These are phyloP conservation scores for Hormaphis cornu DNA, from an alignment of 1,140 invertebrate species.

Conservation along the genomic window DNA sequence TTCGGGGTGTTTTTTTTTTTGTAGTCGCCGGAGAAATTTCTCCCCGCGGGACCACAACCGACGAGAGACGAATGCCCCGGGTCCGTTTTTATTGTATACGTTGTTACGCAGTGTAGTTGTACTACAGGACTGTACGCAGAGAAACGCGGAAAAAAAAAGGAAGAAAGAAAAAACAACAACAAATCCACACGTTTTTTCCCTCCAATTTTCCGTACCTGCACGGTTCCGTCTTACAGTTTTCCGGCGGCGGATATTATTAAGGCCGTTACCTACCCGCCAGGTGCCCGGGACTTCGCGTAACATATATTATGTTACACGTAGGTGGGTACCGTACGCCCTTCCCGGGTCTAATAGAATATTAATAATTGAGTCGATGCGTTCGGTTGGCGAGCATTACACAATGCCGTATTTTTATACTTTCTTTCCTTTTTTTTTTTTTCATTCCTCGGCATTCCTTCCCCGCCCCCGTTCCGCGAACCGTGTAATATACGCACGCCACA, in stretches of 20 bases:
- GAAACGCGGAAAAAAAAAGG: background rate
- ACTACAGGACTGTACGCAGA: too few species aligned
- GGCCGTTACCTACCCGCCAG: slow-evolving; percentile 10
- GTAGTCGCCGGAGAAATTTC: slow-evolving; percentile 21
- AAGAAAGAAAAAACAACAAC: slow-evolving; percentile 9
- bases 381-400: slow-evolving; percentile 30
- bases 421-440: background rate
- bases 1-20: slow-evolving; percentile 17
- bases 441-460: too few species aligned
- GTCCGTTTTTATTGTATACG: slow-evolving; percentile 28
- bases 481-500: background rate
- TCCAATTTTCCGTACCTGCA: background rate
- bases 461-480: background rate
- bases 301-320: too few species aligned
- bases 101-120: background rate
- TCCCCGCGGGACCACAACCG: slow-evolving; percentile 20
- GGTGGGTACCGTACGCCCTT: slow-evolving; percentile 4
- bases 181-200: slow-evolving; percentile 16
- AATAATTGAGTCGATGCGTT: slow-evolving; percentile 32
- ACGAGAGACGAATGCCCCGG: slow-evolving; percentile 22
- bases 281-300: too few species aligned
- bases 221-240: too few species aligned
- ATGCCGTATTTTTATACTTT: slow-evolving; percentile 18
- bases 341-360: slow-evolving; percentile 32
- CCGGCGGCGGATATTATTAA: slow-evolving; percentile 22